Base-by-base conservation (phyloP, 2,797 vertebrate species). In the Trachops cirrhosus region DNA sequence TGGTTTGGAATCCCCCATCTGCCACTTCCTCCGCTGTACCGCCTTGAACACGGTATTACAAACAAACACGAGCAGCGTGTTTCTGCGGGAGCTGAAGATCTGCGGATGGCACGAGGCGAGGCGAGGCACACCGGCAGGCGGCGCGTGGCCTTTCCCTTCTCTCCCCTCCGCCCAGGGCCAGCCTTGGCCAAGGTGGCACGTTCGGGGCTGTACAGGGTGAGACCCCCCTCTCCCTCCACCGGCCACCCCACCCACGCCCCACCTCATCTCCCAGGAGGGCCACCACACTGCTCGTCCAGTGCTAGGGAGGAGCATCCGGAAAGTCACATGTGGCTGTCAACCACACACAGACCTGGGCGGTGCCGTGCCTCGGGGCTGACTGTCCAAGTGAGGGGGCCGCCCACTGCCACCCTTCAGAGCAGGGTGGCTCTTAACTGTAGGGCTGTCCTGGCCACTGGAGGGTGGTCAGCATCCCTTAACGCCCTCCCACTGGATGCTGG, bases 51-150 rank as follows among this genome's bases (percentile, higher is more conserved):
- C 24, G 50, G n/a, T 21, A 9, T 0, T 62, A 6, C 0, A 0
- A 52, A 15, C 4, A 15, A 64, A 7, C 2, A 0, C 0, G 7
- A 41, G 34, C 3, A 59, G n/a, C 4, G 0, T 14, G 52, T 3
- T 21, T 70, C 77, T 50, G 16, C 0, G 0, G 26, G 14, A 37
- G n/a, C 22, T 21, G 21, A 15, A 52, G 32, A 11, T 3, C 19
- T 0, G 7, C 37, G 6, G 52, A 5, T 0, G 9, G 54, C 39
- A 0, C 0, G 6, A 34, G 50, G 3, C 0, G 0, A 0, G 2
- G 6, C 0, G 2, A 9, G 26, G 14, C 1, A 24, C 8, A 15
- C 73, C 6, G 0, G 0, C 39, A 11, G 78, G 39, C 6, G 1
- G 71, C 0, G 21, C 39, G 0, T 0, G 16, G 41, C 57, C 6